phyloP scores from a whole-genome alignment of 2,797 vertebrate genomes.

The Catostomus latipinnis region DNA sequence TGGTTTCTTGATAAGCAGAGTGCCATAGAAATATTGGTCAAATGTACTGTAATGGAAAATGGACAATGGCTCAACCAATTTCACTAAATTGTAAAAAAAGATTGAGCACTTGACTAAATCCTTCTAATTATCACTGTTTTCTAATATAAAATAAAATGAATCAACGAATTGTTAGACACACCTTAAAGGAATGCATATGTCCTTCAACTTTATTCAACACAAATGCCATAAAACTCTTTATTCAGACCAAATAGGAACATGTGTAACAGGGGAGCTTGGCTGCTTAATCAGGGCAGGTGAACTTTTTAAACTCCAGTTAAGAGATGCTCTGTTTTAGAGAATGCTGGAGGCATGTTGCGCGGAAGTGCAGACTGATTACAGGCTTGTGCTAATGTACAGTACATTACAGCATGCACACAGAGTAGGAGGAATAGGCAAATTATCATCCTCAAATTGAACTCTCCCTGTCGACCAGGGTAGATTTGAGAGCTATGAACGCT shows the following conservation, averaged over 20 bases:
- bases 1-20: too few relatives aligned
- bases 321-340: slow-evolving; percentile 43
- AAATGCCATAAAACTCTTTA: not conserved
- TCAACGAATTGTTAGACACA: not conserved
- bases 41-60: too few relatives aligned
- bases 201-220: not conserved
- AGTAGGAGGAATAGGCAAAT: slow-evolving; percentile 49
- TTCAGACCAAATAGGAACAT: not conserved
- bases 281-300: slow-evolving; percentile 11
- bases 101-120: too few relatives aligned
- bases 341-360: slow-evolving; percentile 59
- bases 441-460: slow-evolving; percentile 42
- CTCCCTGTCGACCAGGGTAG: slow-evolving; percentile 20
- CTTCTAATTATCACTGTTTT: too few relatives aligned
- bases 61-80: too few relatives aligned
- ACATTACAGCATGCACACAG: slow-evolving; percentile 51
- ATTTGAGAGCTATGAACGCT: slow-evolving; percentile 41
- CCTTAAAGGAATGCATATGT: not conserved
- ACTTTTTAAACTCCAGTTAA: slow-evolving; percentile 38
- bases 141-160: too few relatives aligned
- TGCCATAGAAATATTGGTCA: too few relatives aligned
- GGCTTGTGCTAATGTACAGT: slow-evolving; percentile 65
- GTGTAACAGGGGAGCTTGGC: slow-evolving; percentile 16
- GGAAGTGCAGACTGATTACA: slow-evolving; percentile 72
- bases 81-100: too few relatives aligned